Base-by-base conservation (phyloP, 2,797 vertebrate genomes). In the Anguilla anguilla region DNA sequence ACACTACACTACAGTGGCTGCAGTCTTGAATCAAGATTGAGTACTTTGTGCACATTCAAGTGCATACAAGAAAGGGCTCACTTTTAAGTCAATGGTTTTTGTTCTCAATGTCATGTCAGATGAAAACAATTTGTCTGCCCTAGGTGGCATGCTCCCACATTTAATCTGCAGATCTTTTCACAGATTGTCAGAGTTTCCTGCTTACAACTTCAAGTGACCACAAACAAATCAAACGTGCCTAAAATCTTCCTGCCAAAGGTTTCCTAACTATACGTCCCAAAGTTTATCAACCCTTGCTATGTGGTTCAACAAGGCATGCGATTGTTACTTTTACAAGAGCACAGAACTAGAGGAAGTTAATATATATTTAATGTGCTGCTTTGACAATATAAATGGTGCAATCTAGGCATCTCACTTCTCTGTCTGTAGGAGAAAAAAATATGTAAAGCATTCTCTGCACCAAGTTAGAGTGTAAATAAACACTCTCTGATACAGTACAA, bases 321-420 rank as follows among this genome's bases (percentile, higher is more conserved):
- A 89, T 86, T 91, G 89, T 89, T 90, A 85, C 87, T 88, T 89
- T 88, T 90, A 69, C 85, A 59, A 88, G 86, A 90, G 53, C 89
- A 79, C 43, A 53, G 67, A 89, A 83, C 90, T 89, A 87, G 82
- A 85, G 89, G 91, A 93, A 92, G 92, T 93, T 90, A 93, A 95
- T 92, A 91, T 90, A 92, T 88, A 90, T 92, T 92, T 92, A 91
- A 91, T 91, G 88, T 92, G 94, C 89, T 92, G 91, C 91, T 92
- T 92, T 93, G 92, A 92, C 93, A 95, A 93, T 94, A 91, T 93
- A 96, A 96, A 96, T 94, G 95, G 94, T 93, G 92, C 94, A 94
- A 94, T 86, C 82, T 93, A 88, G 93, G 92, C 93, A 95, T 93
- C 94, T 83, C 92, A 88, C 90, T 85, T 85, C 83, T 79, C 64